Evolutionary conservation across 2,888 invertebrate genomes (phyloP).

Genomic region (Plusia festucae): DNA sequence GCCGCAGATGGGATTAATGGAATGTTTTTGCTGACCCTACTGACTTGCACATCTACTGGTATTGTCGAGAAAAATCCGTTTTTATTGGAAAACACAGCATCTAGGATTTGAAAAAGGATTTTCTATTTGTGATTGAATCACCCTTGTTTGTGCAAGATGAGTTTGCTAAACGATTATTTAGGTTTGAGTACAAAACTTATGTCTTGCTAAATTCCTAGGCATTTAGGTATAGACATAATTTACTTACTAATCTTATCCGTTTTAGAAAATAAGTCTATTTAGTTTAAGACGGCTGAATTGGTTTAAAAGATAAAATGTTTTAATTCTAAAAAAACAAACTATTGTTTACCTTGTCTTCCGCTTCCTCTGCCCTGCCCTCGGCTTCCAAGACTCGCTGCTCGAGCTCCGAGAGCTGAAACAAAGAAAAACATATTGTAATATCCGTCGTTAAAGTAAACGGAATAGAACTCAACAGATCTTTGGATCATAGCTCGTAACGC

Average conservation of each 20-base stretch:
- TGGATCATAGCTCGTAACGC: conserved; percentile 64
- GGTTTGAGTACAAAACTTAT: too few species aligned
- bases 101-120: conserved; percentile 45
- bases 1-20: conserved; percentile 67
- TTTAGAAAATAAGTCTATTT: too few species aligned
- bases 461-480: neutral
- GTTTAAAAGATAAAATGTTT: too few species aligned
- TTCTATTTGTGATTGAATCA: conserved; percentile 48
- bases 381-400: conserved; percentile 98
- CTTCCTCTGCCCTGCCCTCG: conserved; percentile 97
- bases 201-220: too few species aligned
- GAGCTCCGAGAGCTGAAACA: conserved; percentile 97
- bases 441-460: neutral
- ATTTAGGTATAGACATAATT: too few species aligned
- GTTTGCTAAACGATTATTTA: neutral
- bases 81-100: conserved; percentile 47
- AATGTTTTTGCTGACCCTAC: conserved; percentile 73
- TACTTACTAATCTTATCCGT: too few species aligned
- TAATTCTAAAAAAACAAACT: neutral
- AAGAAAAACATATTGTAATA: conserved; percentile 55
- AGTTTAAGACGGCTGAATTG: too few species aligned
- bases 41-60: conserved; percentile 72
- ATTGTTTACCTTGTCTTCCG: conserved; percentile 96
- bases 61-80: conserved; percentile 49
- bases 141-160: neutral